A percentile compares a stretch with the other conserved stretches of the same genome.
Evolutionary conservation across 1,140 invertebrate species (phyloP).

Genomic region (Heterodera carotae): DNA sequence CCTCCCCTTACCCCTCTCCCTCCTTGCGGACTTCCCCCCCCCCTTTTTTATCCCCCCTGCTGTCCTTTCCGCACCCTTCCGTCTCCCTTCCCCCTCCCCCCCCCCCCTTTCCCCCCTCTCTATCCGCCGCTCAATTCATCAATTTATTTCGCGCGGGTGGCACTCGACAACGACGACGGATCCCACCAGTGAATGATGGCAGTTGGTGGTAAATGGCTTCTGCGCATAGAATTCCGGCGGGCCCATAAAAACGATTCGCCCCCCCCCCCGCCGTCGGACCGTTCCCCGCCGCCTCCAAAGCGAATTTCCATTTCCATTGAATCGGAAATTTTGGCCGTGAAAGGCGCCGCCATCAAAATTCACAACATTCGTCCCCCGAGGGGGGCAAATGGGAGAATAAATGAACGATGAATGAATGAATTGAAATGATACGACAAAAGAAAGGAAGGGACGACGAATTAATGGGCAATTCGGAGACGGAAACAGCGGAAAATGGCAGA

Average conservation of each 20-base stretch:
- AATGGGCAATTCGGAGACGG: slow-evolving; percentile 1
- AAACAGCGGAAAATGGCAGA: neutral
- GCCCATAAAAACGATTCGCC: neutral
- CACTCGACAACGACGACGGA: neutral
- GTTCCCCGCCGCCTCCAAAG: neutral
- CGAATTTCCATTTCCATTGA: slow-evolving; percentile 5
- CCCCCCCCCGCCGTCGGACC: neutral
- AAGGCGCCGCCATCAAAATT: neutral
- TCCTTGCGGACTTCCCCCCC: no score
- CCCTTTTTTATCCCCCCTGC: no score
- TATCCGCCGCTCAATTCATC: neutral
- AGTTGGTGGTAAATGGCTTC: neutral
- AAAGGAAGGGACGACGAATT: neutral
- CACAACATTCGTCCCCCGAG: neutral
- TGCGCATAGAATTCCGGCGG: neutral
- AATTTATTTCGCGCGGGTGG: slow-evolving; percentile 3
- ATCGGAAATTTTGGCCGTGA: slow-evolving; percentile 2
- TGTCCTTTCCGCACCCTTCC: no score
- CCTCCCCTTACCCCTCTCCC: no score
- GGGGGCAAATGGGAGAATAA: neutral
- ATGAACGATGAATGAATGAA: neutral
- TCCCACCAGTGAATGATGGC: no score
- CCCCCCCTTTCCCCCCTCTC: no score
- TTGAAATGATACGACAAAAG: slow-evolving; percentile 1
- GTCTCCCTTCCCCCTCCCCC: no score